A percentile compares a stretch with the other conserved stretches of the same genome.
Evolutionary conservation across 2,113 vertebrate species (phyloP).

Genomic region (Rhadina sibilatrix): DNA sequence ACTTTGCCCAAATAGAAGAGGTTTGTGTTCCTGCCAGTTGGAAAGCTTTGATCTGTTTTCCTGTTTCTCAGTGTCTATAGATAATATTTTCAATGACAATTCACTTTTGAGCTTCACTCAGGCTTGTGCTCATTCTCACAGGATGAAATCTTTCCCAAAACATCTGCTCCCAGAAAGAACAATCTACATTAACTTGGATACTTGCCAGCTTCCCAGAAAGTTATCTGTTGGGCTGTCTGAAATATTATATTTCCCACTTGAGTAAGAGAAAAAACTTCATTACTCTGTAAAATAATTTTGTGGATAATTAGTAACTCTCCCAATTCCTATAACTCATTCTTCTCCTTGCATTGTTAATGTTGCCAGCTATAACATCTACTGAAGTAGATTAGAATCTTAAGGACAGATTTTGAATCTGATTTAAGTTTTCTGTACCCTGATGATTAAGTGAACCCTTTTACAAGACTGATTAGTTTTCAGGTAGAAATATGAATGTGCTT

Average conservation of each 20-base stretch:
- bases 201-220: not conserved
- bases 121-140: not conserved
- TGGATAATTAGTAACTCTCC: conserved; percentile 27
- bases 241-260: conserved; percentile 9
- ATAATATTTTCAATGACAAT: not conserved
- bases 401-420: not conserved
- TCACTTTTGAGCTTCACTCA: not conserved
- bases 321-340: conserved; percentile 2
- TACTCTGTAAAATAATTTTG: conserved; percentile 30
- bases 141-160: not conserved
- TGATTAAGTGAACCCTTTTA: not conserved
- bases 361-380: not conserved
- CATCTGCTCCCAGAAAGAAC: not conserved
- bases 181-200: not conserved
- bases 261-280: conserved; percentile 2
- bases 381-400: not conserved
- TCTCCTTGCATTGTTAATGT: not conserved
- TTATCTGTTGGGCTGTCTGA: not conserved
- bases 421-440: not conserved
- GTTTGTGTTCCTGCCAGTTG: not conserved
- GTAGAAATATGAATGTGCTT: not conserved
- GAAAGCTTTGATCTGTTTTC: not conserved
- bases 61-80: not conserved
- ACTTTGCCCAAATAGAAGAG: not conserved
- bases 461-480: not conserved